Evolutionary conservation across 2,888 invertebrate genomes (phyloP).

Genomic region (Apodemia duryi): DNA sequence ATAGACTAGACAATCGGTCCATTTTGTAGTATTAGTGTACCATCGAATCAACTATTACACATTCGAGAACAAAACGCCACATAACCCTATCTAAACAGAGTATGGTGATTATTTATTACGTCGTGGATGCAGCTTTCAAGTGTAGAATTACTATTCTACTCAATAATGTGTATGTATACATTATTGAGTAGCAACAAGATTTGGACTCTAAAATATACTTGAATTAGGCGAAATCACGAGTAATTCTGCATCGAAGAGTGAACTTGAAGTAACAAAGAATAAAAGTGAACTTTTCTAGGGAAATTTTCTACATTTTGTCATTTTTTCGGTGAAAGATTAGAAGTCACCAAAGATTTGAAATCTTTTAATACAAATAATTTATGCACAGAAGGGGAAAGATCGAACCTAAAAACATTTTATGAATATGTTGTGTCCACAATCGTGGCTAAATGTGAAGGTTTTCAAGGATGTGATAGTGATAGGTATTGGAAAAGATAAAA

Average conservation of each 20-base stretch:
- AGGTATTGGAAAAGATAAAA: background rate
- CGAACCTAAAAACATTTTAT: background rate
- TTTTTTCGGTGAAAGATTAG: background rate
- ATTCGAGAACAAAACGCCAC: conserved; percentile 16
- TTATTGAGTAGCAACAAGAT: background rate
- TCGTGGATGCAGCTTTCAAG: background rate
- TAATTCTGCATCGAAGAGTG: background rate
- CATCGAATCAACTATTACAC: conserved; percentile 14
- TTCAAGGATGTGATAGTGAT: no score
- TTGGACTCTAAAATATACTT: background rate
- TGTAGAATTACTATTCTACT: background rate
- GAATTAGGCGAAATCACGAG: background rate
- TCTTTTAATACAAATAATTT: background rate
- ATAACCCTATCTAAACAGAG: background rate
- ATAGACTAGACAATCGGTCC: background rate
- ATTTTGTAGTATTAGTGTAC: conserved; percentile 5
- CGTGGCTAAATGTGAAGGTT: no score
- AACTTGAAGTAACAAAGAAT: background rate
- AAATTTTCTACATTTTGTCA: background rate
- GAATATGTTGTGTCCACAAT: background rate
- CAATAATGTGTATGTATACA: no score
- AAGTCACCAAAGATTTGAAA: background rate
- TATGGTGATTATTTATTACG: background rate
- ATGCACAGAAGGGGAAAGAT: background rate
- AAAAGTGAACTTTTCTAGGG: background rate